Conservation (phyloP, 2,113 vertebrate genomes). For the Peucedramus taeniatus region DNA sequence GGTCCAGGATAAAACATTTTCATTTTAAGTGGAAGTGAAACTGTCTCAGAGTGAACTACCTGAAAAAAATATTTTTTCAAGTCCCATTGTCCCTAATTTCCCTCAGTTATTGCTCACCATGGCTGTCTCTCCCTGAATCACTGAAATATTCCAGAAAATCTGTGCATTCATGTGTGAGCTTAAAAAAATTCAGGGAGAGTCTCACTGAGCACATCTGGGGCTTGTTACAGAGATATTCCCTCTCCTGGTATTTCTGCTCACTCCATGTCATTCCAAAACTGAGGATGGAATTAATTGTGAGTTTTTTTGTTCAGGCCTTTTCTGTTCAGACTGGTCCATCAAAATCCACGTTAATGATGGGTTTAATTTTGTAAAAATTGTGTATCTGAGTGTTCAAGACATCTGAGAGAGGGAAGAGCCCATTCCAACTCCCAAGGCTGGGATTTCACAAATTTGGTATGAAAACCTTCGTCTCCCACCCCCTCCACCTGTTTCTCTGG, state of each 20-base stretch:
- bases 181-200: neutral
- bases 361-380: neutral
- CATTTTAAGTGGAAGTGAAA: neutral
- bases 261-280: neutral
- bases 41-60: neutral
- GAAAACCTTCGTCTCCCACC: neutral
- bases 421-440: neutral
- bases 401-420: neutral
- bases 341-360: neutral
- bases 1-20: neutral
- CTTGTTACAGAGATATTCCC: neutral
- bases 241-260: neutral
- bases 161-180: fast-evolving
- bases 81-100: neutral
- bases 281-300: neutral
- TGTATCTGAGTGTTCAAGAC: neutral
- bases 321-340: neutral
- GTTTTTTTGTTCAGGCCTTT: neutral
- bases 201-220: neutral
- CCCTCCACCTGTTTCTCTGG: neutral
- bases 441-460: neutral
- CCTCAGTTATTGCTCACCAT: neutral
- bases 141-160: neutral
- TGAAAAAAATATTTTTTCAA: neutral
- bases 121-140: neutral